Base-by-base conservation (phyloP, 1,140 invertebrate genomes). In the Acromyrmex heyeri region DNA sequence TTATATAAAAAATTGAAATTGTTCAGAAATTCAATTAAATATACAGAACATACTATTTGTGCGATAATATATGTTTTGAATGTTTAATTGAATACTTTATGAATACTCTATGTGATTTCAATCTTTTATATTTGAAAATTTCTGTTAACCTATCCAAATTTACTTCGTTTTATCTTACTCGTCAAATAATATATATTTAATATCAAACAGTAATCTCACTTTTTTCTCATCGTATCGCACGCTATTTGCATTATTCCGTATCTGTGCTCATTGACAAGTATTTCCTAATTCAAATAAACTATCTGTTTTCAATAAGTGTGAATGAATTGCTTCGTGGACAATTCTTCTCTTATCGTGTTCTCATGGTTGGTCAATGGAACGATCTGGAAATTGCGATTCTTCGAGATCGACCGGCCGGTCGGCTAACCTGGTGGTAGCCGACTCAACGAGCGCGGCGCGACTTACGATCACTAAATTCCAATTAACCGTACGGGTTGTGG, bases 401-500 rank as follows among this genome's bases (percentile, higher is more conserved):
- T 55, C 87, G 70, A 72, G 83, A 77, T 86, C 87, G 82, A 62
- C 62, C 38, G 88, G 30, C 18, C 53, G 50, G 30, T 7, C 50
- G 48, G 62, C 10, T 30, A 14, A 30, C 21, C 57, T n/a, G 53
- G 53, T 73, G 55, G 79, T 83, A 76, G 75, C 72, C 70, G 81
- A 12, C 59, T 44, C 70, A 57, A 48, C 73, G 73, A 65, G 50
- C 73, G 79, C 62, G 53, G 85, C 79, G 87, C 91, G 78, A 92
- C 87, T 92, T 89, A 90, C 89, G 87, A 92, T 90, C 91, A 88
- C 90, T 92, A 92, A 91, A 92, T 91, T 92, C 91, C 91, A 92
- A 91, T 91, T 92, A 92, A 87, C 87, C 85, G 86, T 76, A 73
- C 91, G 70, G 72, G 50, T 64, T 73, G 86, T 82, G 91, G 77